phyloP scores from a whole-genome alignment of 2,797 vertebrate genomes.

The Carcharodon carcharias region DNA sequence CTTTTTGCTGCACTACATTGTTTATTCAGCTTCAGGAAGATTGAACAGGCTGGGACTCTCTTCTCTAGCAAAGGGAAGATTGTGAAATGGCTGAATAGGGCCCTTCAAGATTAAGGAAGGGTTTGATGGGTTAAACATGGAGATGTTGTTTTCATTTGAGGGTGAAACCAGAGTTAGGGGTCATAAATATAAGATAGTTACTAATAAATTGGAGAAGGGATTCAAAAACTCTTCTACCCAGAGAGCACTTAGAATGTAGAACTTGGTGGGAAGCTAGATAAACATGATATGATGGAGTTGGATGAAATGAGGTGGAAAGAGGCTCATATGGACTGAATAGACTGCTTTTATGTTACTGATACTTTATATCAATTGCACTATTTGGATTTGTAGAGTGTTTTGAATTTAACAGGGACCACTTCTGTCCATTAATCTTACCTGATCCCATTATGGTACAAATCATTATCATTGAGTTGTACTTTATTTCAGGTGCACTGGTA shows the following conservation, averaged over 20 bases:
- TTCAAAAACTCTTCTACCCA: not conserved
- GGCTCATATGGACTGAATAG: not conserved
- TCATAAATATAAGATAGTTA: not conserved
- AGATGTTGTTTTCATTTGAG: not conserved
- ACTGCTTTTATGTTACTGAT: not conserved
- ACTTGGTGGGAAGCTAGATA: not conserved
- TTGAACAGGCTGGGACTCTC: not conserved
- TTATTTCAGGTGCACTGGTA: slow-evolving; percentile 92
- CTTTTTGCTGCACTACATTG: not conserved
- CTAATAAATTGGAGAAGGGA: not conserved
- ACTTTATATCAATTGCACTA: not conserved
- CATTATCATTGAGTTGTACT: slow-evolving; percentile 97
- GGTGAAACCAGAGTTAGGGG: no score
- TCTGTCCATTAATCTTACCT: slow-evolving; percentile 59
- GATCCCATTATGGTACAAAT: slow-evolving; percentile 91
- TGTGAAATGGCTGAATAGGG: not conserved
- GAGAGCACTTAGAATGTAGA: not conserved
- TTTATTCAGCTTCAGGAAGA: not conserved
- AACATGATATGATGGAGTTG: not conserved
- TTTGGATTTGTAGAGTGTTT: not conserved
- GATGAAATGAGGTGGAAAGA: not conserved
- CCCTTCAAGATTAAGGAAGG: not conserved
- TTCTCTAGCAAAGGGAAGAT: not conserved
- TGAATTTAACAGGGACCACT: not conserved
- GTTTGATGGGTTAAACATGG: not conserved